phyloP scores from a whole-genome alignment of 2,888 invertebrate genomes.

The Leistus spinibarbis region DNA sequence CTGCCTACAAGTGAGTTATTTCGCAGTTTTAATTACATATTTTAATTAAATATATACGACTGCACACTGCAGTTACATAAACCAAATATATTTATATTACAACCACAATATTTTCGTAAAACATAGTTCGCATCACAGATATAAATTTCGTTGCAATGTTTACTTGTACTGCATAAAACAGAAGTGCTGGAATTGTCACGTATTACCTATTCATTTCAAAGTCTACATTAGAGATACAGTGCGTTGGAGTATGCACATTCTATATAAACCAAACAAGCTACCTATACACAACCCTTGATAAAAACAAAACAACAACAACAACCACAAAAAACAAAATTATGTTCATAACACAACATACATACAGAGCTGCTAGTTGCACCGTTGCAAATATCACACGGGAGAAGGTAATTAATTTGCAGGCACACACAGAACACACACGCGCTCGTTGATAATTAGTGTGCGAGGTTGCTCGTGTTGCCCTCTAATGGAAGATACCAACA shows the following conservation, averaged over 20 bases:
- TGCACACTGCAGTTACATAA: too few species aligned
- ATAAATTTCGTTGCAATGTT: slow-evolving; percentile 34
- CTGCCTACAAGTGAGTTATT: too few species aligned
- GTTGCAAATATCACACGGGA: background rate
- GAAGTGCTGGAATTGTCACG: slow-evolving; percentile 33
- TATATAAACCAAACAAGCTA: background rate
- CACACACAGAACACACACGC: background rate
- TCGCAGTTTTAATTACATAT: too few species aligned
- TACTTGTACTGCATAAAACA: slow-evolving; percentile 25
- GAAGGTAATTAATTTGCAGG: slow-evolving; percentile 3
- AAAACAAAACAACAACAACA: background rate
- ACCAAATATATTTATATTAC: too few species aligned
- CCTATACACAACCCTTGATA: background rate
- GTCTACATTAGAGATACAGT: slow-evolving; percentile 2
- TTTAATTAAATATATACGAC: too few species aligned
- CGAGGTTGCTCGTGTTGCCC: background rate
- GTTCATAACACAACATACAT: background rate
- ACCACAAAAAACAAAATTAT: background rate
- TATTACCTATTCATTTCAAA: slow-evolving; percentile 22
- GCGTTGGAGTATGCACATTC: background rate
- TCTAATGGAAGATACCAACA: background rate
- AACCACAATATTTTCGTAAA: too few species aligned
- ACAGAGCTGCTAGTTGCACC: background rate
- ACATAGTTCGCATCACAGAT: slow-evolving; percentile 24
- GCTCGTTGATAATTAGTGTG: background rate